These are phyloP conservation scores for Macrostomum lignano DNA, from an alignment of 1,140 invertebrate genomes.

Conservation along the genomic window DNA sequence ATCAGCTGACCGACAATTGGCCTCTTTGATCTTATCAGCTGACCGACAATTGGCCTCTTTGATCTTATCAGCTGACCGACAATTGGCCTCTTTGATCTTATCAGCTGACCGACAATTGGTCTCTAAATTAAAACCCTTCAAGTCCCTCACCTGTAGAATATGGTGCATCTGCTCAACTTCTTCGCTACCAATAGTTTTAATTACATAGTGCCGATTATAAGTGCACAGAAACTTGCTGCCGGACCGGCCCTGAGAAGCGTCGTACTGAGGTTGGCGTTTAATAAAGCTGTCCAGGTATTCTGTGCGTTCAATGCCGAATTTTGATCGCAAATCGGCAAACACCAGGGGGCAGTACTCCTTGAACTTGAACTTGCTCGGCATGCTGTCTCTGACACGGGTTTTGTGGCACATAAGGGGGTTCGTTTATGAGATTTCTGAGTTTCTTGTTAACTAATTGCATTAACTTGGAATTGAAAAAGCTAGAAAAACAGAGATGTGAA, in stretches of 20 bases:
- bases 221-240: constrained; percentile 47
- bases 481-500: too few species aligned
- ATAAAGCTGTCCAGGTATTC: constrained; percentile 47
- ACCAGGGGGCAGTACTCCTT: constrained; percentile 98
- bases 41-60: too few species aligned
- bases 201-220: constrained; percentile 73
- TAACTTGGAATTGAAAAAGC: too few species aligned
- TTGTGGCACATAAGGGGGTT: too few species aligned
- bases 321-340: constrained; percentile 79
- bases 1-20: too few species aligned
- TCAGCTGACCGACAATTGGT: too few species aligned
- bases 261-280: background rate
- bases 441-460: too few species aligned
- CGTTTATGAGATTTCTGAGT: too few species aligned
- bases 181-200: constrained; percentile 67
- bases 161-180: constrained; percentile 96
- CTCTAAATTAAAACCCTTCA: too few species aligned
- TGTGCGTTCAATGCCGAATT: constrained; percentile 77
- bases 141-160: constrained; percentile 81
- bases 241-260: constrained; percentile 42
- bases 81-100: too few species aligned
- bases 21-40: too few species aligned
- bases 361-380: constrained; percentile 97
- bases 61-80: too few species aligned
- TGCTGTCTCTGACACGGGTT: constrained; percentile 62